These are phyloP conservation scores for Diorhabda sublineata DNA, from an alignment of 1,140 invertebrate genomes.

Conservation along the genomic window DNA sequence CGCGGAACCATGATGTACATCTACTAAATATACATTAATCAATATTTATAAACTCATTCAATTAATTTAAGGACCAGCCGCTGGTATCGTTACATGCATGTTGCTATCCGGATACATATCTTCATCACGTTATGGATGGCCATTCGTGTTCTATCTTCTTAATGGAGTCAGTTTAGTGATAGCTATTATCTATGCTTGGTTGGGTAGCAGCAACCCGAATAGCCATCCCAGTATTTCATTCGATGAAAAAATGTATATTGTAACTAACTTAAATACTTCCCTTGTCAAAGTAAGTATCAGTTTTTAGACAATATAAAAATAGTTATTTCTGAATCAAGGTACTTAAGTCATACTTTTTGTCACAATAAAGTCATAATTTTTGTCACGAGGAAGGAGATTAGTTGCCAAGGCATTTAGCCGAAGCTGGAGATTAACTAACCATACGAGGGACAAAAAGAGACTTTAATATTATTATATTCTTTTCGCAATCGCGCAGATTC, in stretches of 20 bases:
- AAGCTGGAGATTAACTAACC: too few species aligned
- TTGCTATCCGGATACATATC: slow-evolving; percentile 66
- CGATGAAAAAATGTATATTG: slow-evolving; percentile 62
- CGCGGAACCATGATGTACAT: too few species aligned
- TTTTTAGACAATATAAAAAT: neutral
- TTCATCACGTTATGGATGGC: slow-evolving; percentile 66
- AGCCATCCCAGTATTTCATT: slow-evolving; percentile 56
- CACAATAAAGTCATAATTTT: too few species aligned
- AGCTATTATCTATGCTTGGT: slow-evolving; percentile 58
- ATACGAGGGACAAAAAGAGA: too few species aligned
- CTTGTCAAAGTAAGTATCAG: neutral
- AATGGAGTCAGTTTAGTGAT: slow-evolving; percentile 60
- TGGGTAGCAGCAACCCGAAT: slow-evolving; percentile 64
- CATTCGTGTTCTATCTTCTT: slow-evolving; percentile 73
- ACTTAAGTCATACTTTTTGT: too few species aligned
- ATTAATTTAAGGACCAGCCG: slow-evolving; percentile 54
- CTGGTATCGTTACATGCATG: slow-evolving; percentile 70
- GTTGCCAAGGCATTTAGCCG: too few species aligned
- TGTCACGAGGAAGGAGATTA: too few species aligned
- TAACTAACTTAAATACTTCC: slow-evolving; percentile 39
- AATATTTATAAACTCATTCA: too few species aligned
- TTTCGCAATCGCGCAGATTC: too few species aligned
- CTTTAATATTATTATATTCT: too few species aligned
- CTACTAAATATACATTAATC: too few species aligned
- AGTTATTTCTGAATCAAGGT: too few species aligned